A percentile compares a stretch with the other conserved stretches of the same genome.
phyloP scores from a whole-genome alignment of 2,797 vertebrate genomes.

The Rhinichthys osculus region DNA sequence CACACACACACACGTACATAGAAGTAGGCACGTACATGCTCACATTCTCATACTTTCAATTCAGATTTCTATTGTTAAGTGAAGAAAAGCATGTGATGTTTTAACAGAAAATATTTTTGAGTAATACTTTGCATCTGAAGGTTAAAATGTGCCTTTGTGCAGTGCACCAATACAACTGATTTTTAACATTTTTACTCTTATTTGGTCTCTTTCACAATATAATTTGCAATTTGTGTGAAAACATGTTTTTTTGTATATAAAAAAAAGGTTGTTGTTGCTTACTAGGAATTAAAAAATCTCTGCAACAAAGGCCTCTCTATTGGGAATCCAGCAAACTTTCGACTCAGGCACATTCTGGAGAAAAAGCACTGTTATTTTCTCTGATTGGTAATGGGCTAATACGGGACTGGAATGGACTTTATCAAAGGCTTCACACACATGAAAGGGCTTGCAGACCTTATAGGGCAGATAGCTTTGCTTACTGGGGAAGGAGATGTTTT shows the following conservation, averaged over 20 bases:
- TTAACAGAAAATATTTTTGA: constrained; percentile 7
- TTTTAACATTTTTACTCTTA: not conserved
- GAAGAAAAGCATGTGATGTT: constrained; percentile 31
- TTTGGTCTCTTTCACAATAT: not conserved
- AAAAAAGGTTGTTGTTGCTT: not conserved
- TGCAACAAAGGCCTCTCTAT: constrained; percentile 10
- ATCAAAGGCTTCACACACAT: constrained; percentile 73
- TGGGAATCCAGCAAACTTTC: constrained; percentile 21
- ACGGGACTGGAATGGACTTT: constrained; percentile 66
- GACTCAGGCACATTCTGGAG: constrained; percentile 29
- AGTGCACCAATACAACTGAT: constrained; percentile 6
- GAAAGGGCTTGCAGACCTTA: constrained; percentile 62
- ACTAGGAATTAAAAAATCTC: not conserved
- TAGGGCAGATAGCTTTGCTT: constrained; percentile 55
- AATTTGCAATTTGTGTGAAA: not conserved
- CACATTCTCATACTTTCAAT: constrained; percentile 19
- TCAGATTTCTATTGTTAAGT: constrained; percentile 38
- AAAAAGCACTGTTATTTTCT: constrained; percentile 73
- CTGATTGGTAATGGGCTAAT: constrained; percentile 77
- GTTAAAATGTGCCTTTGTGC: constrained; percentile 20
- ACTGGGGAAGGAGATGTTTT: constrained; percentile 55
- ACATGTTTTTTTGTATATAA: not conserved
- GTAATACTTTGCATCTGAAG: not conserved
- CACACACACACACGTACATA: constrained; percentile 6
- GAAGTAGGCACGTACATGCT: constrained; percentile 9